These are phyloP conservation scores for Oceanodroma tethys DNA, from an alignment of 2,113 vertebrate genomes.

Conservation along the genomic window DNA sequence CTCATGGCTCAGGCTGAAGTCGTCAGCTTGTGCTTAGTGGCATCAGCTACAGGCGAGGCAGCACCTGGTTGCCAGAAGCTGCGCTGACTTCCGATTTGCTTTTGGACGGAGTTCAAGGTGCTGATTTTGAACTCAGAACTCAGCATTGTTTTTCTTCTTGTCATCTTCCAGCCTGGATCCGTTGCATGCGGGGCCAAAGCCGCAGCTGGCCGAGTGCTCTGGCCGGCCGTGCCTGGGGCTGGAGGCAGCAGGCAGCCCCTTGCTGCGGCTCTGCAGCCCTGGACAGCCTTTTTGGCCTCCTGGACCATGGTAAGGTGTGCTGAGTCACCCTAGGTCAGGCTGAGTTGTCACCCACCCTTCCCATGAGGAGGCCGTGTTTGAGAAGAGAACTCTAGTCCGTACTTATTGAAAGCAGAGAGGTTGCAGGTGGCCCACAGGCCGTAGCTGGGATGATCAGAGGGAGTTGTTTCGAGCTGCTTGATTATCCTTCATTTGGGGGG, in stretches of 20 bases:
- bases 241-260: not conserved
- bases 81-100: not conserved
- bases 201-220: not conserved
- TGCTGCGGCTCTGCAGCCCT: not conserved
- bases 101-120: not conserved
- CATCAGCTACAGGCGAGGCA: not conserved
- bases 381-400: accelerated
- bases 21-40: not conserved
- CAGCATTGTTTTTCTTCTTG: not conserved
- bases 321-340: not conserved
- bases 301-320: not conserved
- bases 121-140: not conserved
- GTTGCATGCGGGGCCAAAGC: accelerated
- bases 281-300: not conserved
- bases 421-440: not conserved
- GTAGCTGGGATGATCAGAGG: not conserved
- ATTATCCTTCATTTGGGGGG: not conserved
- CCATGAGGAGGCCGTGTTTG: not conserved
- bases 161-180: not conserved
- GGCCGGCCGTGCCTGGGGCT: not conserved
- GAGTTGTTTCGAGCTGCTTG: not conserved
- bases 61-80: not conserved
- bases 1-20: not conserved
- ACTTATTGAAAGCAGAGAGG: not conserved
- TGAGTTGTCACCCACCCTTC: not conserved